Percentiles rank a stretch among this genome's conserved stretches.
Conservation (phyloP, 2,113 vertebrate species). For the Coptodon bakossiorum region DNA sequence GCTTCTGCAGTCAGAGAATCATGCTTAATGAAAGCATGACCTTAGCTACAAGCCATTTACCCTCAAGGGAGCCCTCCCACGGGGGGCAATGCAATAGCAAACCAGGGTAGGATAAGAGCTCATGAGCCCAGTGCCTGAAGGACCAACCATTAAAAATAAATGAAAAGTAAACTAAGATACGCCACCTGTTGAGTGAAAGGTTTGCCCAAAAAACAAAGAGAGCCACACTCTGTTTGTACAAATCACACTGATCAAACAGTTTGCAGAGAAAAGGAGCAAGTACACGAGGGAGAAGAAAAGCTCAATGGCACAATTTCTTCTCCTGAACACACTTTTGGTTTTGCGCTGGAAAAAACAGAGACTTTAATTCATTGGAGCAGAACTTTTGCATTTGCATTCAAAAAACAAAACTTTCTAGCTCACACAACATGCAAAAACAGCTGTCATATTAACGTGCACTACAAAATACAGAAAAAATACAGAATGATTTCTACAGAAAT, state of each 20-base stretch:
- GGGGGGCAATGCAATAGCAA: background rate
- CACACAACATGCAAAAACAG: background rate
- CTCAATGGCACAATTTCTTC: background rate
- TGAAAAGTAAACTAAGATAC: slow-evolving; percentile 54
- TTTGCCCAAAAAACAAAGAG: slow-evolving; percentile 41
- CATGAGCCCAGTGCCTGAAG: background rate
- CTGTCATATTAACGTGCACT: background rate
- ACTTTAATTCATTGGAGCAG: background rate
- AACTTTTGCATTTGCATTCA: background rate
- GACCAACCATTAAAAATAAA: slow-evolving; percentile 55
- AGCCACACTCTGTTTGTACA: slow-evolving; percentile 47
- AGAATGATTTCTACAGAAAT: background rate
- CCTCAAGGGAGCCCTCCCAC: background rate
- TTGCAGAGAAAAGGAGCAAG: background rate
- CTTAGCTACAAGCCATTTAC: slow-evolving; percentile 24
- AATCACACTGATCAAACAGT: slow-evolving; percentile 64
- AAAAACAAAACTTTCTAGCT: background rate
- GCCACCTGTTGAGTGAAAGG: slow-evolving; percentile 41
- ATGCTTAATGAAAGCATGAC: background rate
- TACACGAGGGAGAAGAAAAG: background rate
- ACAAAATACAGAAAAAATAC: background rate
- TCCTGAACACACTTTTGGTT: background rate
- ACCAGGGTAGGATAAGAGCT: background rate
- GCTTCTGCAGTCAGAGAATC: background rate
- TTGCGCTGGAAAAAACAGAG: background rate